Evolutionary conservation across 2,888 invertebrate genomes (phyloP).

Genomic region (Andrena hattorfiana): DNA sequence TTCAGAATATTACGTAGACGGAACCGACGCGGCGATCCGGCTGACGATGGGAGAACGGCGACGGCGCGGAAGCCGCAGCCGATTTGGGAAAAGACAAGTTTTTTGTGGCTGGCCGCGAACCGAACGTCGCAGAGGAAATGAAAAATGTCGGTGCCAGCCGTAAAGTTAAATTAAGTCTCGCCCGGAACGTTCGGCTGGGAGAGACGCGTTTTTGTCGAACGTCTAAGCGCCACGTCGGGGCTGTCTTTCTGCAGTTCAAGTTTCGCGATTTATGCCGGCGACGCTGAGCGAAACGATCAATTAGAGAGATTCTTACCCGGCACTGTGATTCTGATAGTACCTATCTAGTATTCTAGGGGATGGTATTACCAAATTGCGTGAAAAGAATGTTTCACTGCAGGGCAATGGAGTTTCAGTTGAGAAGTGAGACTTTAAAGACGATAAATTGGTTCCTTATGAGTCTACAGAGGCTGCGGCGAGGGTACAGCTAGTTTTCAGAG

Average conservation of each 20-base stretch:
- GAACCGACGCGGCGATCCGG: not conserved
- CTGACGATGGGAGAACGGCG: not conserved
- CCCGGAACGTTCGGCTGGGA: not conserved
- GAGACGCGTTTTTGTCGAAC: constrained; percentile 2
- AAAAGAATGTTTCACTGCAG: no score
- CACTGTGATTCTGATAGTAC: no score
- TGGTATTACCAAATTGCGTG: no score
- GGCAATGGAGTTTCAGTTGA: no score
- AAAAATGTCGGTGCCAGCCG: constrained; percentile 42
- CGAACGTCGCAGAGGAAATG: constrained; percentile 31
- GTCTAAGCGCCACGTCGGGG: constrained; percentile 16
- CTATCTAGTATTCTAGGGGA: no score
- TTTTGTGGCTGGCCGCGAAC: constrained; percentile 12
- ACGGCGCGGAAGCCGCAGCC: not conserved
- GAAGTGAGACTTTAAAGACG: no score
- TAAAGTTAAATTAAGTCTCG: constrained; percentile 54
- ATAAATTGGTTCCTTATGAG: no score
- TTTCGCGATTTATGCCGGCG: constrained; percentile 5
- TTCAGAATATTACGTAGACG: not conserved
- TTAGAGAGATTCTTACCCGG: not conserved
- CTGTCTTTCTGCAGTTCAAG: constrained; percentile 4
- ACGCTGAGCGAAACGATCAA: not conserved
- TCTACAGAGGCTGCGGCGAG: no score
- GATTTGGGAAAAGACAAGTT: constrained; percentile 31
- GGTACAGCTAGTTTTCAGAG: no score